Evolutionary conservation across 2,797 vertebrate species (phyloP), one percentile per base, ranked within the genome.

Genomic region (Protonibea diacanthus): DNA sequence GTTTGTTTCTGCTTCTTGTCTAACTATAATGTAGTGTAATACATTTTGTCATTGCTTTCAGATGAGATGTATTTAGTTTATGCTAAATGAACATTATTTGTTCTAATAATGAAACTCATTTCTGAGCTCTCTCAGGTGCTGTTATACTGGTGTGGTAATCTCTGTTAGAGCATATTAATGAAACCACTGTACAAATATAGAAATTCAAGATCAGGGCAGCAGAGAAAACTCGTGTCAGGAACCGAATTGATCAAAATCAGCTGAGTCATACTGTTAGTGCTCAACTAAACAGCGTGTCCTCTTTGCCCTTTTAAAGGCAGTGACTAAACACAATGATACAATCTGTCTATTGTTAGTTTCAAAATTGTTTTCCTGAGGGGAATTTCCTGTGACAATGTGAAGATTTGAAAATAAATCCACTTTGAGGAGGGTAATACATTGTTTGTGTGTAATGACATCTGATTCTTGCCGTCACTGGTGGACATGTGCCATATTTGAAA

Each of bases 211-310:
- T 0, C 27, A 59, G 72, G 66, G 25, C 73, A 48, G 56, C 6
- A 42, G 64, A 57, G 44, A 63, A 70, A 78, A 79, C 60, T 62
- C 13, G 61, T 55, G 57, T 65, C 21, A 67, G 62, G 44, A 68
- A 20, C 18, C 27, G 45, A 71, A 74, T 13, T 56, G 66, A 92
- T 88, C 33, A 79, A 81, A 88, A 83, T 83, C 76, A 75, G 80
- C 76, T 85, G 84, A 89, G 68, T 82, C 65, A 52, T 57, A 21
- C 70, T 38, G 21, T 56, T 40, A n/a, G 56, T 3, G 33, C 71
- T 65, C 45, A 23, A 78, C n/a, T 29, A 58, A 65, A 65, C 56
- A 72, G 57, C 52, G 74, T 29, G 64, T 84, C 59, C 81, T 89
- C 78, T n/a, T 48, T 77, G 75, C 80, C 81, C 85, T 42, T 62